Percentiles rank a stretch among this genome's conserved stretches.
phyloP scores from a whole-genome alignment of 1,140 invertebrate genomes.

The Himalopsyche phryganea region DNA sequence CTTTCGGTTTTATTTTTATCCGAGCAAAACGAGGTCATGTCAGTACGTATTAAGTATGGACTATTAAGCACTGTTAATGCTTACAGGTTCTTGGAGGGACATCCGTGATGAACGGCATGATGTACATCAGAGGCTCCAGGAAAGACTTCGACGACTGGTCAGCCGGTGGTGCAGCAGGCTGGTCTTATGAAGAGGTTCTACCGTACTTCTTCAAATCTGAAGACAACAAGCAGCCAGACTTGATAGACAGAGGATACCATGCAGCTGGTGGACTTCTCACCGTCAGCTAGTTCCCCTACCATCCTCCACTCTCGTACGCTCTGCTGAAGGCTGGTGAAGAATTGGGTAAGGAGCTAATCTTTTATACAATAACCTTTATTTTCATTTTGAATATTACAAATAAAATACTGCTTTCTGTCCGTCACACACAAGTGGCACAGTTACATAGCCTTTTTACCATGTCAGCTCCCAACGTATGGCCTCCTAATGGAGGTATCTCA shows the following conservation, averaged over 20 bases:
- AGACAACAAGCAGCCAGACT: conserved; percentile 65
- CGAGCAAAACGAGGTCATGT: no score
- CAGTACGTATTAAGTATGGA: no score
- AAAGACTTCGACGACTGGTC: conserved; percentile 92
- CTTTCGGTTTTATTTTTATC: no score
- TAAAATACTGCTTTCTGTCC: no score
- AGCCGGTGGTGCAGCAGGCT: conserved; percentile 77
- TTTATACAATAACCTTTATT: no score
- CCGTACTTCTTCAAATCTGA: conserved; percentile 87
- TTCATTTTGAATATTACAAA: no score
- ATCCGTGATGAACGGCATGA: conserved; percentile 95
- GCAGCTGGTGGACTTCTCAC: conserved; percentile 73
- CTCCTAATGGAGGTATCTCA: no score
- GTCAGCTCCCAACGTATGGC: no score
- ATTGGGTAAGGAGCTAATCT: conserved; percentile 56
- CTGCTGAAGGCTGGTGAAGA: conserved; percentile 81
- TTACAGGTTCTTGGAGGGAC: conserved; percentile 84
- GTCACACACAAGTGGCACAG: no score
- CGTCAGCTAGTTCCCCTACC: conserved; percentile 80
- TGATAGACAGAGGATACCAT: conserved; percentile 70
- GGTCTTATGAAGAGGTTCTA: conserved; percentile 85
- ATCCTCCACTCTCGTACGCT: conserved; percentile 77
- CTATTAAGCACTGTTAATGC: no score
- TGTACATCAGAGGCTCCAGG: conserved; percentile 89
- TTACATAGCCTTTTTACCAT: no score